Base-by-base conservation (phyloP, 2,888 invertebrate species). In the Subacronicta megacephala region DNA sequence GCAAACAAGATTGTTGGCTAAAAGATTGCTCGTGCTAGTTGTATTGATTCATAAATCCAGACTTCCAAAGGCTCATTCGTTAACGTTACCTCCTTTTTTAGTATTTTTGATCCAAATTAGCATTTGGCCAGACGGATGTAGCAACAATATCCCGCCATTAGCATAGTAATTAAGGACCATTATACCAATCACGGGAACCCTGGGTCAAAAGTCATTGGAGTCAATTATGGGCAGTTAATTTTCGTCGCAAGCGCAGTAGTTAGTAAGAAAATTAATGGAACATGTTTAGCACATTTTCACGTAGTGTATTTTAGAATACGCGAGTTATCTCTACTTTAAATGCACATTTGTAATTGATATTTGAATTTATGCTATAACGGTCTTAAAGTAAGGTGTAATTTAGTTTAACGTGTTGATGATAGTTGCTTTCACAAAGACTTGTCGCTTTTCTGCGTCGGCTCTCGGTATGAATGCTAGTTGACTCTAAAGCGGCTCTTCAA, bases 221-320 rank as follows among this genome's bases (percentile, higher is more conserved):
- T 86, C 88, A 87, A 89, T 88, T 86, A 86, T 78, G 75, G 80
- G 64, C 70, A 73, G 79, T 83, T 83, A 79, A 80, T 78, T 74
- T 78, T 76, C 67, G 70, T 71, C 53, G 61, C 37, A 57, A 67
- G 63, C 57, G 35, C 60, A 60, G 62, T 46, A 57, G 44, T 47
- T 46, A 43, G 36, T 38, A 33, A 38, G 46, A 51, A 64, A 33
- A 46, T 45, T 52, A 55, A 64, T 52, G 55, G 63, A 58, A 53
- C 52, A 53, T 47, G 40, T 69, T 67, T 70, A 54, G 54, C 52
- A 49, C 18, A 20, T 56, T 55, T 55, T 59, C 31, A 54, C 16
- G 54, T 51, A 42, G 41, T 55, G 37, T 40, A 5, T 31, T 35
- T 31, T 18, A 49, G 26, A 45, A 13, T 36, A 43, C 26, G 15